These are phyloP conservation scores for Puntigrus tetrazona DNA, from an alignment of 2,113 vertebrate species.

Conservation along the genomic window DNA sequence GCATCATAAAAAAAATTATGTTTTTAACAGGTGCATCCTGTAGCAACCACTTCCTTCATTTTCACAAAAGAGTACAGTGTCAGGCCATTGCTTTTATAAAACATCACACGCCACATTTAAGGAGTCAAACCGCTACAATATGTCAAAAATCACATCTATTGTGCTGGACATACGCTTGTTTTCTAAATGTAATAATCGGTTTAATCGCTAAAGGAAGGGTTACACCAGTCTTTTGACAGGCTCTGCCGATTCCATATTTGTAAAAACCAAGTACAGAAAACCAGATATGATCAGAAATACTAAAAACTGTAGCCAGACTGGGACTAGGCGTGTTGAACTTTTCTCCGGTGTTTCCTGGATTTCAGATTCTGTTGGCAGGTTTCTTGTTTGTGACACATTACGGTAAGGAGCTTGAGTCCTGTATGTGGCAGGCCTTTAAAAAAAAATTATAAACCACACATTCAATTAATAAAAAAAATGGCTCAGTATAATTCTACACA, in stretches of 20 bases:
- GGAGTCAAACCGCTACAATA: neutral
- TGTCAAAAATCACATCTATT: neutral
- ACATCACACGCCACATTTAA: neutral
- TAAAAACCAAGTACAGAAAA: constrained; percentile 71
- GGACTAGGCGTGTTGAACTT: constrained; percentile 61
- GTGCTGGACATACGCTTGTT: neutral
- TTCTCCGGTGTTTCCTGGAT: neutral
- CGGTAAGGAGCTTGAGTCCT: constrained; percentile 56
- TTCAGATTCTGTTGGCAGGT: constrained; percentile 26
- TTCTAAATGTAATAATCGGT: neutral
- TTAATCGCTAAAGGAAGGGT: constrained; percentile 10
- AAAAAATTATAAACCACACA: neutral
- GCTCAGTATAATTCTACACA: neutral
- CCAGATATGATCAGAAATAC: constrained; percentile 66
- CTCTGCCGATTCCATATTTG: constrained; percentile 67
- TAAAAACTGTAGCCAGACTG: constrained; percentile 71
- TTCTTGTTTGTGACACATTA: constrained; percentile 44
- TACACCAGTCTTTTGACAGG: constrained; percentile 64
- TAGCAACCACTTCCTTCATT: constrained; percentile 3
- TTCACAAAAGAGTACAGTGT: neutral
- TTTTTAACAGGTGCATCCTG: constrained; percentile 26
- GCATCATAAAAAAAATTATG: neutral
- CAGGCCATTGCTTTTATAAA: neutral
- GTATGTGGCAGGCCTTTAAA: constrained; percentile 49
- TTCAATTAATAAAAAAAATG: neutral